Conservation (phyloP, 2,113 vertebrate genomes). For the Abramis brama region DNA sequence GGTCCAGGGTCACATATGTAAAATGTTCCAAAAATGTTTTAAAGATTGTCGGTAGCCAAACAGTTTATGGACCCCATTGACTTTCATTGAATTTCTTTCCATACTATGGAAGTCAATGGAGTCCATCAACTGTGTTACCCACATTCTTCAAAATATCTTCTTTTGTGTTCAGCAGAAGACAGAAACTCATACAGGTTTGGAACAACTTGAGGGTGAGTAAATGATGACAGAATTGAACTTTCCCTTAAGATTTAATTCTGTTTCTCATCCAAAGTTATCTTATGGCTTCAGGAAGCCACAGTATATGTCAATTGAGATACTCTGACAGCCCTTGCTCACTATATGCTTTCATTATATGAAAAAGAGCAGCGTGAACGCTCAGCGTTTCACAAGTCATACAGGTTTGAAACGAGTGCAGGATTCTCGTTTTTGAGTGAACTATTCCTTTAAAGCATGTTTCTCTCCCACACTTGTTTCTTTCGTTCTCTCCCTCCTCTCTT, state of each 20-base stretch:
- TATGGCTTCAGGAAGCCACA: not conserved
- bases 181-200: no score
- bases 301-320: not conserved
- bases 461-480: conserved; percentile 30
- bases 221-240: no score
- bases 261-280: not conserved
- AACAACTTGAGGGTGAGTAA: no score
- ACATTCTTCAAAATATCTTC: no score
- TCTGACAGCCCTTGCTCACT: not conserved
- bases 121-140: no score
- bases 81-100: no score
- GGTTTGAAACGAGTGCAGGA: not conserved
- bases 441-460: conserved; percentile 30
- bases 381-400: not conserved
- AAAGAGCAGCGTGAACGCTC: not conserved
- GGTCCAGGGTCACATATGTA: not conserved
- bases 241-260: not conserved
- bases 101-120: no score
- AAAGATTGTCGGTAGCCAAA: no score
- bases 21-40: not conserved
- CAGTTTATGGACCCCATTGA: no score
- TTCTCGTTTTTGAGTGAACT: conserved; percentile 50
- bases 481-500: conserved; percentile 38
- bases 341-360: not conserved
- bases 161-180: no score